phyloP scores from a whole-genome alignment of 2,888 invertebrate species.

The Drosophila kuntzei region DNA sequence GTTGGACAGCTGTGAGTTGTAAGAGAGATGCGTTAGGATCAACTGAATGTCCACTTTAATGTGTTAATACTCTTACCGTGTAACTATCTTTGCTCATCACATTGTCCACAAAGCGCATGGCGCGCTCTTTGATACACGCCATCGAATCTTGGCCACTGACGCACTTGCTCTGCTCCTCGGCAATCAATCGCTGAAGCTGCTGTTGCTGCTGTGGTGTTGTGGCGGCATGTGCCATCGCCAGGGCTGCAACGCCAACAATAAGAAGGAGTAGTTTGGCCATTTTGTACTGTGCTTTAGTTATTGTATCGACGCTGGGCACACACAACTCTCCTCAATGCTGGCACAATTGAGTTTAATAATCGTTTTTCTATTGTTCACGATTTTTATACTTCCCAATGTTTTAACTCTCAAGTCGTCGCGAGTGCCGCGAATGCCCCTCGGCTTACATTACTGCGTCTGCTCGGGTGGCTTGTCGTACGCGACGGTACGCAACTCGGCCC shows the following conservation, averaged over 20 bases:
- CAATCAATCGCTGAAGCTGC: constrained; percentile 90
- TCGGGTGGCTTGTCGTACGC: constrained; percentile 21
- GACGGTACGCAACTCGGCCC: constrained; percentile 41
- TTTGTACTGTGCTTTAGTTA: constrained; percentile 53
- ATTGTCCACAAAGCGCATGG: constrained; percentile 91
- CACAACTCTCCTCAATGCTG: constrained; percentile 83
- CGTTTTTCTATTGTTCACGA: constrained; percentile 85
- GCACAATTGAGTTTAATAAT: constrained; percentile 85
- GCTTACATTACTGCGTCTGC: constrained; percentile 7
- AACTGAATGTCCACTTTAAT: not conserved
- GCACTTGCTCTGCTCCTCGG: constrained; percentile 91
- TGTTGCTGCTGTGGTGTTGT: constrained; percentile 88
- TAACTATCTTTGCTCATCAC: constrained; percentile 92
- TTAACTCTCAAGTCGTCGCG: constrained; percentile 36
- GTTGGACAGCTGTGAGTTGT: constrained; percentile 88
- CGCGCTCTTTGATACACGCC: constrained; percentile 93
- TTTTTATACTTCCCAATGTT: constrained; percentile 85
- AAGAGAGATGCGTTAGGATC: not conserved
- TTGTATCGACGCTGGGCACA: constrained; percentile 47
- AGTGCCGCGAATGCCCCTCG: constrained; percentile 35
- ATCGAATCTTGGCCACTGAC: constrained; percentile 91
- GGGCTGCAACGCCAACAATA: constrained; percentile 87
- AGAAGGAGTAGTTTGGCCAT: constrained; percentile 85
- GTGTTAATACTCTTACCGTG: constrained; percentile 88
- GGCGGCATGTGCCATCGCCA: constrained; percentile 86